phyloP scores from a whole-genome alignment of 2,113 vertebrate species.

The Numenius arquata region DNA sequence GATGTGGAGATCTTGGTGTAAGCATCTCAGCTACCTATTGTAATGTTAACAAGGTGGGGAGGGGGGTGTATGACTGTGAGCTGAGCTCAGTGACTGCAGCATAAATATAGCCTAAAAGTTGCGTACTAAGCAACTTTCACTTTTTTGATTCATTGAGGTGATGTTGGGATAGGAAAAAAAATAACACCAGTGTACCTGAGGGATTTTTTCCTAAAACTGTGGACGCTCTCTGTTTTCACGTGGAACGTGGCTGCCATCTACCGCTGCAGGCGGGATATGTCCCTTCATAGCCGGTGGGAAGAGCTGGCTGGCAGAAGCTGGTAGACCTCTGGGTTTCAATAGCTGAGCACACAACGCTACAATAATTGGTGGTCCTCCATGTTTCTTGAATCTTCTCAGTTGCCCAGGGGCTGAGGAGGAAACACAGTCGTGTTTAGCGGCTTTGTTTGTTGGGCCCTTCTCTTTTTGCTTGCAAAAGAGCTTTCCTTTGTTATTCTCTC shows the following conservation, averaged over 20 bases:
- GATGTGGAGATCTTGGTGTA: neutral
- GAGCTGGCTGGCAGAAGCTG: neutral
- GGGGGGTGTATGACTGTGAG: neutral
- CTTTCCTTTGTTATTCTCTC: neutral
- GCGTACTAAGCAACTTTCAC: neutral
- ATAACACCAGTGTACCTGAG: neutral
- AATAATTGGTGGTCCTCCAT: neutral
- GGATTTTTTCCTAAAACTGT: neutral
- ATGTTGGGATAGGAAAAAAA: neutral
- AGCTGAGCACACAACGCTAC: neutral
- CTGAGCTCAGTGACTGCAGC: neutral
- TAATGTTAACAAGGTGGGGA: neutral
- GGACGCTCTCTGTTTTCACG: neutral
- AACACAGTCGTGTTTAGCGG: neutral
- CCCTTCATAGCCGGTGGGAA: neutral
- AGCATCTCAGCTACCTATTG: neutral
- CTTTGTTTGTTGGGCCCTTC: neutral
- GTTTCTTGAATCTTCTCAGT: neutral
- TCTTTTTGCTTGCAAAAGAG: neutral
- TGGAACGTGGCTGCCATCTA: constrained; percentile 50
- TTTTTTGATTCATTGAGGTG: neutral
- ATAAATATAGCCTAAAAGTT: neutral
- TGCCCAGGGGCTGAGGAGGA: neutral
- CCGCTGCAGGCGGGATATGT: rapidly evolving
- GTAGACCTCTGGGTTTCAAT: neutral